A percentile compares a stretch with the other conserved stretches of the same genome.
Evolutionary conservation across 2,888 invertebrate species (phyloP).

Genomic region (Amiota minor): DNA sequence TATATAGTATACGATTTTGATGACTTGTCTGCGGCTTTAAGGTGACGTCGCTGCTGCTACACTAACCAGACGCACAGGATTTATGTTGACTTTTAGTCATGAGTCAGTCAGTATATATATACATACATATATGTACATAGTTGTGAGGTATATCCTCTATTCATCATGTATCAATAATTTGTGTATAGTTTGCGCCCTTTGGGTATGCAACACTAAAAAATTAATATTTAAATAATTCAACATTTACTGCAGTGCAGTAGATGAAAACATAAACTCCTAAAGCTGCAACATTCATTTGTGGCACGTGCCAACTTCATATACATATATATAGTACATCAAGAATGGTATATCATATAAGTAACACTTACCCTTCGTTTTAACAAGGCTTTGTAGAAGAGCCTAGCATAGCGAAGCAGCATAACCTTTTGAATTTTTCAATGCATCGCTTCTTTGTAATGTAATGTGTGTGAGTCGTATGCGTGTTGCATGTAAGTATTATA

Average conservation of each 20-base stretch:
- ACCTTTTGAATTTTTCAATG: not conserved
- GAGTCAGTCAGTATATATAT: too few relatives aligned
- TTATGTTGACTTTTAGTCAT: slow-evolving; percentile 9
- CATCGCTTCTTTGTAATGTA: not conserved
- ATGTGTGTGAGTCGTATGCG: slow-evolving; percentile 17
- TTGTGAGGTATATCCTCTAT: too few relatives aligned
- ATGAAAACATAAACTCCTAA: not conserved
- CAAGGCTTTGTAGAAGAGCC: not conserved
- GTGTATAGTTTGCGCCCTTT: too few relatives aligned
- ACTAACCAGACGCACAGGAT: slow-evolving; percentile 35
- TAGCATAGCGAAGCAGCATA: not conserved
- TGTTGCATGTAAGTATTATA: slow-evolving; percentile 23
- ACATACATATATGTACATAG: too few relatives aligned
- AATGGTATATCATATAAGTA: not conserved
- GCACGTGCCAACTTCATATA: slow-evolving; percentile 15
- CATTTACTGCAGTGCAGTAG: not conserved
- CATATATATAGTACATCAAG: too few relatives aligned
- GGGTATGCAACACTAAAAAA: too few relatives aligned
- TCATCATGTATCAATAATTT: too few relatives aligned
- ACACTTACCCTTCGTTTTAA: slow-evolving; percentile 19
- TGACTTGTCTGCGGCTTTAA: slow-evolving; percentile 14
- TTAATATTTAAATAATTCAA: slow-evolving; percentile 7
- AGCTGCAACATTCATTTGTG: slow-evolving; percentile 7
- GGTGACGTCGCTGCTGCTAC: not conserved
- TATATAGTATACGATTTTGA: slow-evolving; percentile 36